Percentiles rank a stretch among this genome's conserved stretches.
These are phyloP conservation scores for Synergus gifuensis DNA, from an alignment of 2,888 invertebrate species.

Conservation along the genomic window DNA sequence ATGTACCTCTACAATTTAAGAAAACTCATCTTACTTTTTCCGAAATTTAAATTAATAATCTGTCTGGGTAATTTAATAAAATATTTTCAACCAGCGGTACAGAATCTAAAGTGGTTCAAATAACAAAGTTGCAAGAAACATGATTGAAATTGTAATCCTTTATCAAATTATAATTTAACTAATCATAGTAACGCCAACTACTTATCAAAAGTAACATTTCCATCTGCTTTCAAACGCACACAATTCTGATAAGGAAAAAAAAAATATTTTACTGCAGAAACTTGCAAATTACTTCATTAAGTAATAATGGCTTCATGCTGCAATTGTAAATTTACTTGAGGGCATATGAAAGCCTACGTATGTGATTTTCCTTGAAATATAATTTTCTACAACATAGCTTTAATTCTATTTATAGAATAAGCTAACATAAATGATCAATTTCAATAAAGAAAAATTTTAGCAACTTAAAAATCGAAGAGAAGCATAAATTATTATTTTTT, in stretches of 20 bases:
- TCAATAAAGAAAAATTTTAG: background rate
- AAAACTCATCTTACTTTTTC: background rate
- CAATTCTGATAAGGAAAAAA: background rate
- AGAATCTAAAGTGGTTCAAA: background rate
- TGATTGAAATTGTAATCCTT: background rate
- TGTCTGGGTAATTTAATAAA: background rate
- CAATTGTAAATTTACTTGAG: slow-evolving; percentile 7
- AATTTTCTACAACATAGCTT: background rate
- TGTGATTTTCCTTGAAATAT: background rate
- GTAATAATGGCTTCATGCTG: background rate
- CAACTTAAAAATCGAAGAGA: background rate
- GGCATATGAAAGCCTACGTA: background rate
- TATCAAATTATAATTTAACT: slow-evolving; percentile 11
- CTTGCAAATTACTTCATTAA: background rate
- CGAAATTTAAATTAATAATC: background rate
- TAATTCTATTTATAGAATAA: background rate
- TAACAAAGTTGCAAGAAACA: background rate
- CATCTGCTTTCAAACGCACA: background rate
- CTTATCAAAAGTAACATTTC: background rate
- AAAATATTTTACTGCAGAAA: background rate
- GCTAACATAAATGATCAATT: background rate
- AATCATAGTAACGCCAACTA: background rate
- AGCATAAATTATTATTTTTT: slow-evolving; percentile 17
- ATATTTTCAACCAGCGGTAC: background rate
- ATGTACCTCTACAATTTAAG: no score